Percentiles rank a stretch among this genome's conserved stretches.
Conservation (phyloP, 2,113 vertebrate genomes). For the Athene cunicularia region DNA sequence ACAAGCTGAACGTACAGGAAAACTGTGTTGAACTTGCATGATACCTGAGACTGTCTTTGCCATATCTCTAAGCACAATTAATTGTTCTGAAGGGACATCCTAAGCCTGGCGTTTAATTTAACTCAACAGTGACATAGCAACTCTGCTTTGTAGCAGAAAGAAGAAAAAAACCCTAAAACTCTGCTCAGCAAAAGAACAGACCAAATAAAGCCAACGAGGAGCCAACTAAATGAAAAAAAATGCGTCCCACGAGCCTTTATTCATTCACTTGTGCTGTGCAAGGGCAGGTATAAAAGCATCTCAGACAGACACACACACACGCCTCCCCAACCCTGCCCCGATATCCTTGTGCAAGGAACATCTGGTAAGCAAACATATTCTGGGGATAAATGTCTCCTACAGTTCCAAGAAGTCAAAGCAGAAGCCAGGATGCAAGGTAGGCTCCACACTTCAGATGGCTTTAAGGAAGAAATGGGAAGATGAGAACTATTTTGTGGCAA, state of each 20-base stretch:
- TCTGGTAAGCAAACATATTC: background rate
- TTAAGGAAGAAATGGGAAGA: background rate
- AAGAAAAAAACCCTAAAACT: background rate
- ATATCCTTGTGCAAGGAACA: background rate
- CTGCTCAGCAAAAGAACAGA: background rate
- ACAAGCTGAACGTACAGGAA: fast-evolving
- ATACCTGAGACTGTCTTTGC: background rate
- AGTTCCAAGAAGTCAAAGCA: background rate
- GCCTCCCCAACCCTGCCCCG: no score
- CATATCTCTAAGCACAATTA: background rate
- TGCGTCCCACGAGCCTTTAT: fast-evolving
- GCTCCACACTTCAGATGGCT: background rate
- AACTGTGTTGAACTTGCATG: background rate
- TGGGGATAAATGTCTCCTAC: background rate
- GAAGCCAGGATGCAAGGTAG: background rate
- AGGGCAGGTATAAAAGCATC: background rate
- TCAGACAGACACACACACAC: background rate
- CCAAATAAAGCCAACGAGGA: background rate
- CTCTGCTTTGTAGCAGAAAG: background rate
- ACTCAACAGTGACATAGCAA: fast-evolving
- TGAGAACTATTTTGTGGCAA: background rate
- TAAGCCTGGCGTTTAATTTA: background rate
- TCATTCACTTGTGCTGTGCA: background rate
- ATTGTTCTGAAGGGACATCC: background rate
- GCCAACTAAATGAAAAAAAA: background rate